Evolutionary conservation across 2,113 vertebrate species (phyloP), one percentile per base, ranked within the genome.

Genomic region (Leptodactylus fuscus): DNA sequence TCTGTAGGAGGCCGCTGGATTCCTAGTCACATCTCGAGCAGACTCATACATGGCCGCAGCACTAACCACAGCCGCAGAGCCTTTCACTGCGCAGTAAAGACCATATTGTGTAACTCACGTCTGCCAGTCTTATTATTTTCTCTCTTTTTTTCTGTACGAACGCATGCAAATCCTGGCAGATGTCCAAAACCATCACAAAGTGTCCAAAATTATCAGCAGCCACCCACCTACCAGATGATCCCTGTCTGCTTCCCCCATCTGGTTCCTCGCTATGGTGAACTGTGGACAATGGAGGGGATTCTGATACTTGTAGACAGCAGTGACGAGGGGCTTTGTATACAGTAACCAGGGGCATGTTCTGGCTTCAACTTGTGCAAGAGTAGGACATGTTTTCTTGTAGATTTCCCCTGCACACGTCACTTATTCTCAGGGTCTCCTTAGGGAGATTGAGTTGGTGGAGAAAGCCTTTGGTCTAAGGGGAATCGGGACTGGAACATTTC

Each of bases 201-300:
- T 92, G 92, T 91, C 92, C 94, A 92, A 93, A 94, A 92, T 93
- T 94, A 95, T 95, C 94, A 94, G 92, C 92, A 94, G 87, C 93
- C 93, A 93, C 91, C 93, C 79, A 81, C 79, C 58, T 93, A 91
- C 91, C 88, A 76, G 88, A 90, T 92, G 79, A 81, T 81, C 32
- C 32, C 34, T 81, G 79, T 81, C 79, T 81, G 41, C 22, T 67
- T 81, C n/a, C 1, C 58, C 22, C 77, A 41, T 60, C 51, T 58
- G 77, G 36, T 58, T 38, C 16, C 29, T 5, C 5, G n/a, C 73
- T 24, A 49, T 29, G 48, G 36, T 18, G 27, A 51, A 16, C 27
- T 34, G 11, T 55, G 16, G 51, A 55, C 48, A 36, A 78, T 29
- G 49, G 75, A 78, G n/a, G 18, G 12, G 7, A 44, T n/a, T 70